Evolutionary conservation across 2,113 vertebrate genomes (phyloP), one percentile per base, ranked within the genome.

Genomic region (Phalacrocorax aristotelis): DNA sequence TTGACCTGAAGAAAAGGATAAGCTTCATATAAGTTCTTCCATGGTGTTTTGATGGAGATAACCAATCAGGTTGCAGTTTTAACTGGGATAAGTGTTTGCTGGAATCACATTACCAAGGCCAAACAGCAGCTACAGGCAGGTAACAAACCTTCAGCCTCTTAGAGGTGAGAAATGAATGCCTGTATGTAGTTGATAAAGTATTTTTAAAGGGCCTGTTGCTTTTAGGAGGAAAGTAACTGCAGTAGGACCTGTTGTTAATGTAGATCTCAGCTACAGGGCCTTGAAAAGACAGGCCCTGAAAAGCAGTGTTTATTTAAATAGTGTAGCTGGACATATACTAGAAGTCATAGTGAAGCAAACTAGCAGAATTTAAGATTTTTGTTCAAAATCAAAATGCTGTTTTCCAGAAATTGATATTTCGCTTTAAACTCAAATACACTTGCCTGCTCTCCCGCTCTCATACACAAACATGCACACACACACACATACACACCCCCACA

Each of bases 381-480:
- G 25, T 72, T 95, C 38, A 22, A 48, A 57, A 49, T 58, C 29
- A 46, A 90, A 83, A 75, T 15, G 4, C 54, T 34, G 19, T 40
- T 79, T 87, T 93, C 52, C 70, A 69, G 57, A 55, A 64, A 40
- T 42, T 32, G 13, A 1, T 80, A 32, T 83, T 92, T 91, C 36
- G 93, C 38, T 16, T 34, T 75, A 90, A 72, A 61, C 19, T 55
- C 22, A 46, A 48, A 27, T 74, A 72, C 21, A 6, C 25, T 52
- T 48, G 29, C 58, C 64, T 66, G 14, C 20, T 87, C 55, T 83
- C 60, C 25, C 19, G 26, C 8, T 38, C 36, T 58, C 30, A 23
- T 32, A 68, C 34, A 11, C 2, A 42, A 13, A 42, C 42, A 42
- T 42, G 3, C 27, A 15, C 6, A 0, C 30, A 15, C 4, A 5